These are phyloP conservation scores for Muscidifurax raptorellus DNA, from an alignment of 1,140 invertebrate species.

Conservation along the genomic window DNA sequence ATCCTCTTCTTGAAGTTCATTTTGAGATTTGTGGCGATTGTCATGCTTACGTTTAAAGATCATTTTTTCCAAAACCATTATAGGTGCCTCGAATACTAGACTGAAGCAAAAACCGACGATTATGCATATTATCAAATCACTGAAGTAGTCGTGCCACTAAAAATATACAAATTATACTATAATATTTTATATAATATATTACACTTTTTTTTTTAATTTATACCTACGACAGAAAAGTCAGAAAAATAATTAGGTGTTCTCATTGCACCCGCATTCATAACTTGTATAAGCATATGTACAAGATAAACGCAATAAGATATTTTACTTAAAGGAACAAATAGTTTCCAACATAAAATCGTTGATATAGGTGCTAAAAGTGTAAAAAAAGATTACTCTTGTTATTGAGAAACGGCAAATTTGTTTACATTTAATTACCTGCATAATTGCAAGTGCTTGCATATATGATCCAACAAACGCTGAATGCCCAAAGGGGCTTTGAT, in stretches of 20 bases:
- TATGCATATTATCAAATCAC: slow-evolving; percentile 13
- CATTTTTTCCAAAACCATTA: slow-evolving; percentile 24
- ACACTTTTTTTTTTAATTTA: too few species aligned
- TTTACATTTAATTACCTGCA: slow-evolving; percentile 47
- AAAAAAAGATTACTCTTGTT: neutral
- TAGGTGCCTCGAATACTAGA: slow-evolving; percentile 12
- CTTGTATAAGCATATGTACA: slow-evolving; percentile 68
- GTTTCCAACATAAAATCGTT: slow-evolving; percentile 75
- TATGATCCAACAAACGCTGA: slow-evolving; percentile 73
- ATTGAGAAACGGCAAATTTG: neutral
- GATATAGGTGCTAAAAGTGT: neutral
- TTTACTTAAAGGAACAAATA: slow-evolving; percentile 76
- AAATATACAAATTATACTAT: slow-evolving; percentile 25
- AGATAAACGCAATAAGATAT: slow-evolving; percentile 79
- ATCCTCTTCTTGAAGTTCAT: neutral
- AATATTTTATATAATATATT: neutral
- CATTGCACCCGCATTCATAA: slow-evolving; percentile 21
- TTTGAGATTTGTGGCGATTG: neutral
- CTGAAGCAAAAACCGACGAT: slow-evolving; percentile 18
- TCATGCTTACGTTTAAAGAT: neutral
- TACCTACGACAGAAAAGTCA: neutral
- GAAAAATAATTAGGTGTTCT: slow-evolving; percentile 32
- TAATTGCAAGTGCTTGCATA: slow-evolving; percentile 70
- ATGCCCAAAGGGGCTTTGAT: slow-evolving; percentile 67
- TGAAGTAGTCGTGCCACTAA: neutral